A percentile compares a stretch with the other conserved stretches of the same genome.
Conservation (phyloP, 2,797 vertebrate genomes). For the Hylomyscus alleni region DNA sequence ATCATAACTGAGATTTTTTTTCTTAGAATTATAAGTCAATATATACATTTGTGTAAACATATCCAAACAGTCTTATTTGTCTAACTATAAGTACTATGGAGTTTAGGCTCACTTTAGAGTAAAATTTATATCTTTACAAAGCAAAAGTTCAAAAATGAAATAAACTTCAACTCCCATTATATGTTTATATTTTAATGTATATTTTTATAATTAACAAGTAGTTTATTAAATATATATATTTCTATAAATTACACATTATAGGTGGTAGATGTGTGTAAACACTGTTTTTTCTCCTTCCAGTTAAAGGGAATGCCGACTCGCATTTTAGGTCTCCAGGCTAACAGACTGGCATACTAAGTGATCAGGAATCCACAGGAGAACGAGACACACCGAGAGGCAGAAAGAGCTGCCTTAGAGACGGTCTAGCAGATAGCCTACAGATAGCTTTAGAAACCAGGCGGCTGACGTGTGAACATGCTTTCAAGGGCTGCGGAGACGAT, state of each 20-base stretch:
- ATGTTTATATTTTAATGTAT: not conserved
- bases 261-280: not conserved
- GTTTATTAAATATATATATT: not conserved
- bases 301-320: not conserved
- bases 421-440: not conserved
- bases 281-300: not conserved
- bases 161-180: not conserved
- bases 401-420: not conserved
- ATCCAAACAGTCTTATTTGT: not conserved
- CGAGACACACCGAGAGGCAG: not conserved
- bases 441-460: not conserved
- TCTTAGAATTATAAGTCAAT: not conserved
- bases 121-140: conserved; percentile 3
- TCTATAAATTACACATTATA: not conserved
- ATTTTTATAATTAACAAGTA: not conserved
- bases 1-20: not conserved
- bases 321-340: not conserved
- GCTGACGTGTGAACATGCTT: not conserved
- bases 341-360: not conserved
- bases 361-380: not conserved
- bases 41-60: not conserved
- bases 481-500: not conserved
- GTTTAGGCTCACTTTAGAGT: not conserved
- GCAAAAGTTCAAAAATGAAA: conserved; percentile 33
- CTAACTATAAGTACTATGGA: not conserved